Conservation (phyloP, 1,140 invertebrate genomes). For the Drosophila lacteicornis region DNA sequence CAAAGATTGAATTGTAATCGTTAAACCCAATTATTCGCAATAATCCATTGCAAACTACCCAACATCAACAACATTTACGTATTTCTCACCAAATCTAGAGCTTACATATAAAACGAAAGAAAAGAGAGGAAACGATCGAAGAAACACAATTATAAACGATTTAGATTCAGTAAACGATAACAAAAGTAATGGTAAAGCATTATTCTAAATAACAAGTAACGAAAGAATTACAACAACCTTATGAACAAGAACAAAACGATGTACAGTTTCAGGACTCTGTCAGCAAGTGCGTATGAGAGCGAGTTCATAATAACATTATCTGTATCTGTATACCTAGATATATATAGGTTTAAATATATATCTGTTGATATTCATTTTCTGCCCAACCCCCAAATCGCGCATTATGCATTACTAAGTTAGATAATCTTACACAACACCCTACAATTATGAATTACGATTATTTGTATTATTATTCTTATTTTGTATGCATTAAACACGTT, state of each 20-base stretch:
- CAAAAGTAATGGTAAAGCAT: constrained; percentile 43
- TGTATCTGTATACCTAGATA: constrained; percentile 35
- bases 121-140: constrained; percentile 15
- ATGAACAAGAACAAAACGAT: constrained; percentile 42
- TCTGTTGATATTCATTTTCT: constrained; percentile 65
- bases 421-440: constrained; percentile 58
- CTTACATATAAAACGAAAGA: constrained; percentile 57
- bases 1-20: constrained; percentile 60
- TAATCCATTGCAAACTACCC: constrained; percentile 41
- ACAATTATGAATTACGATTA: constrained; percentile 59
- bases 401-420: constrained; percentile 74
- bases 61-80: constrained; percentile 61
- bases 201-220: constrained; percentile 58
- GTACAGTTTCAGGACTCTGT: constrained; percentile 70
- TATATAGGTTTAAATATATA: constrained; percentile 42
- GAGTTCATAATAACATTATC: constrained; percentile 29
- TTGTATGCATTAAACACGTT: constrained; percentile 72
- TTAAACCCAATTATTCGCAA: constrained; percentile 60
- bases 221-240: constrained; percentile 23
- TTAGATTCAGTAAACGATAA: constrained; percentile 27
- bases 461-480: constrained; percentile 80
- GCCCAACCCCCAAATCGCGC: constrained; percentile 57
- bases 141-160: constrained; percentile 52
- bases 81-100: constrained; percentile 81
- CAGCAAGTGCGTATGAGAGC: constrained; percentile 26